Conservation (phyloP, 1,140 invertebrate genomes). For the Meloidogyne hapla region DNA sequence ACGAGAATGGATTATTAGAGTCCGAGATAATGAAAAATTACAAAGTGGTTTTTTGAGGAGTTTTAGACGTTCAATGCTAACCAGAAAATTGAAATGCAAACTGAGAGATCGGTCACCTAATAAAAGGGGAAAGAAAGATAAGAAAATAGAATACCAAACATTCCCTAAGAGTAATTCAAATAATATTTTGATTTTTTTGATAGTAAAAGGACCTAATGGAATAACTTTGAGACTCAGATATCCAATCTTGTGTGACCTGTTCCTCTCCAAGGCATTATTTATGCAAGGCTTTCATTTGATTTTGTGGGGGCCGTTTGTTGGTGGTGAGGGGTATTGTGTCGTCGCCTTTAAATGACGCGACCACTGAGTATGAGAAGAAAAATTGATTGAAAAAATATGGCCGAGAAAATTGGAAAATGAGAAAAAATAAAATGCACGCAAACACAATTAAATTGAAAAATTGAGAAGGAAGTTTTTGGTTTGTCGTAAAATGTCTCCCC, state of each 20-base stretch:
- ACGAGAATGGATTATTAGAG: neutral
- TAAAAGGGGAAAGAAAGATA: too few species aligned
- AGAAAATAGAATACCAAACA: too few species aligned
- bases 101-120: too few species aligned
- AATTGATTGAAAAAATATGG: conserved; percentile 3
- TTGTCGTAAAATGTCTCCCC: neutral
- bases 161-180: too few species aligned
- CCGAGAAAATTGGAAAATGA: neutral
- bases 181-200: too few species aligned
- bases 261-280: neutral
- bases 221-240: neutral
- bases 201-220: too few species aligned
- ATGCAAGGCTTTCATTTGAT: neutral
- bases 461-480: neutral
- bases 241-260: neutral
- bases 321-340: neutral
- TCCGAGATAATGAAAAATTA: neutral
- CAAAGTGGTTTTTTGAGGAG: too few species aligned
- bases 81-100: too few species aligned
- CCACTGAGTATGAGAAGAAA: neutral
- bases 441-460: conserved; percentile 1
- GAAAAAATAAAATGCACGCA: neutral
- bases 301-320: neutral
- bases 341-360: conserved; percentile 3
- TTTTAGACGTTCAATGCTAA: too few species aligned